Percentiles rank a stretch among this genome's conserved stretches.
Conservation (phyloP, 2,888 invertebrate genomes). For the Dermolepida albohirtum region DNA sequence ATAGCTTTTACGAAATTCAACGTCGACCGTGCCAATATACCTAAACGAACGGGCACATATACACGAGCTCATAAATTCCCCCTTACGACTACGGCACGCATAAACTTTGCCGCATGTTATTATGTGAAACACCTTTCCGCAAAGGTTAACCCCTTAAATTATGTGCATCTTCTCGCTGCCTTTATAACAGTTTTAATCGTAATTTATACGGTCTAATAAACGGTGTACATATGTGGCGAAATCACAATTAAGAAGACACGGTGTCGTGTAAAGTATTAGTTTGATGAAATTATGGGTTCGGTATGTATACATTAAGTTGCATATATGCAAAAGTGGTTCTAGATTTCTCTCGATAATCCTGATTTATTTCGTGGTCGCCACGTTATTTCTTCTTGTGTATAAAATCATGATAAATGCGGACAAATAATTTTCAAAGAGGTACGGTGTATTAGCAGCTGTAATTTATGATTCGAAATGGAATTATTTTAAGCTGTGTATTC, state of each 20-base stretch:
- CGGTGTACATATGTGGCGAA: constrained; percentile 18
- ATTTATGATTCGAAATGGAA: constrained; percentile 1
- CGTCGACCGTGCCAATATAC: constrained; percentile 49
- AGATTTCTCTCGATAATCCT: constrained; percentile 27
- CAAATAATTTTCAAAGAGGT: constrained; percentile 17
- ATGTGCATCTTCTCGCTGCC: constrained; percentile 40
- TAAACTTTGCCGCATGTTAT: constrained; percentile 56
- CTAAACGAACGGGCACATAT: constrained; percentile 48
- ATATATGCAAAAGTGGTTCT: neutral
- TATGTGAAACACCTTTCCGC: constrained; percentile 54
- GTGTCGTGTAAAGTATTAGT: no score
- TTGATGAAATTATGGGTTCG: constrained; percentile 28
- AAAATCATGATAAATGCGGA: constrained; percentile 2
- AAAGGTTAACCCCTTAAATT: constrained; percentile 48
- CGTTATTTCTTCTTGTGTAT: constrained; percentile 7
- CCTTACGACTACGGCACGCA: constrained; percentile 54
- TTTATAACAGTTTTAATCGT: constrained; percentile 39
- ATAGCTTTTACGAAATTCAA: constrained; percentile 35
- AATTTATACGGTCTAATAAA: constrained; percentile 37
- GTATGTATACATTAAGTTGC: neutral
- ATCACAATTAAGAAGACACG: constrained; percentile 15
- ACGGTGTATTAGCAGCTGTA: constrained; percentile 7
- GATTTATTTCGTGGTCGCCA: constrained; percentile 24
- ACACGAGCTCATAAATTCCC: constrained; percentile 52
- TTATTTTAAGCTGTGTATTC: neutral